Evolutionary conservation across 92 coral and sea anemone species (phyloP).

Genomic region (Bergia sp.): DNA sequence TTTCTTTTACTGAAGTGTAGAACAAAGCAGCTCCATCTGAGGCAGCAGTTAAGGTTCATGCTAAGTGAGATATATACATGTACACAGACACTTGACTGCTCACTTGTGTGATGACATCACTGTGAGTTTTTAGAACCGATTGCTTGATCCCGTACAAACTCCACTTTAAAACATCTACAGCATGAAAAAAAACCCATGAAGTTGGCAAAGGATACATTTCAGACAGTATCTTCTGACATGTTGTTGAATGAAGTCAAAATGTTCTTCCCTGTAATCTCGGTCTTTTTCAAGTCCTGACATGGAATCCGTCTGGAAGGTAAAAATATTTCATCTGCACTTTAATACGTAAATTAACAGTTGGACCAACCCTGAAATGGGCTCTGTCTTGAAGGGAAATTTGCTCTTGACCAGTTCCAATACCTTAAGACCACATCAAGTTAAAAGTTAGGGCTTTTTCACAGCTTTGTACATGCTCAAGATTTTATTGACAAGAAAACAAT

Average conservation of each 20-base stretch:
- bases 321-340: not conserved
- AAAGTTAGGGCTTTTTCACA: no score
- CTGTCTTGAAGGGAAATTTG: no score
- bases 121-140: not conserved
- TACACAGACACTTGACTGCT: not conserved
- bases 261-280: conserved; percentile 94
- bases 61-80: not conserved
- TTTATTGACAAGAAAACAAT: no score
- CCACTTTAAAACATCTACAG: no score
- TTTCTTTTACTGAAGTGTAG: conserved; percentile 98
- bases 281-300: conserved; percentile 93
- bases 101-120: no score
- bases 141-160: no score
- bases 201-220: conserved; percentile 86
- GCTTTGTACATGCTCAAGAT: no score
- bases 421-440: no score
- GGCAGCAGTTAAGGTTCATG: conserved; percentile 52
- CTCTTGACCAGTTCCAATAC: no score
- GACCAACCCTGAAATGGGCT: no score
- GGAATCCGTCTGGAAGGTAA: conserved; percentile 81
- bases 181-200: no score
- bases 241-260: conserved; percentile 98
- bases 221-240: conserved; percentile 95
- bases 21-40: conserved; percentile 97
- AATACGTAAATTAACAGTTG: no score